Percentiles rank a stretch among this genome's conserved stretches.
Conservation (phyloP, 2,113 vertebrate genomes). For the Recurvirostra avosetta region DNA sequence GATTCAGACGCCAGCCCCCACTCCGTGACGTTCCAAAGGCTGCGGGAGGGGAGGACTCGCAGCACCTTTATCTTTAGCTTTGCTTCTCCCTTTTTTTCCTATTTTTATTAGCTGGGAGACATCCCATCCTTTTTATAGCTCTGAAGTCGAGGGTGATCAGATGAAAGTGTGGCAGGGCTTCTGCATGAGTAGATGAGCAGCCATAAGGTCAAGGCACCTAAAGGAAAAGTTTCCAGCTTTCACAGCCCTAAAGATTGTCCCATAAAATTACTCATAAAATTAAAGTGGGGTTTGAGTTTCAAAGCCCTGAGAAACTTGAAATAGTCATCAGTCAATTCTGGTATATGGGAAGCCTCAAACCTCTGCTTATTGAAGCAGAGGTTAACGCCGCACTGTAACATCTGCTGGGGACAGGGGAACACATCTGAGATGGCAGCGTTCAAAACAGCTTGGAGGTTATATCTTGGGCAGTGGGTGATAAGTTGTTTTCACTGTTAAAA, state of each 20-base stretch:
- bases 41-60: neutral
- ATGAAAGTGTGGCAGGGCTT: neutral
- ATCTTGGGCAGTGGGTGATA: neutral
- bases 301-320: conserved; percentile 15
- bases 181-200: neutral
- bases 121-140: conserved; percentile 8
- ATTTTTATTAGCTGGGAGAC: conserved; percentile 28
- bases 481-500: neutral
- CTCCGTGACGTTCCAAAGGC: neutral
- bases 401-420: neutral
- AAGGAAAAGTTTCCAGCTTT: conserved; percentile 16
- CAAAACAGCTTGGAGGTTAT: neutral
- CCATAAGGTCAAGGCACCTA: conserved; percentile 36
- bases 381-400: neutral
- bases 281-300: conserved; percentile 14
- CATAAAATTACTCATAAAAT: conserved; percentile 64
- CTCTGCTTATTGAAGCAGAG: neutral
- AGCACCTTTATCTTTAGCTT: neutral
- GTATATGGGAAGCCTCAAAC: neutral
- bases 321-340: neutral
- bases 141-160: conserved; percentile 9
- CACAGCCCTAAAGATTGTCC: neutral
- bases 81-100: neutral
- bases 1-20: neutral
- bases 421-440: neutral